phyloP scores from a whole-genome alignment of 2,797 vertebrate genomes.

The Pachyuromys duprasi region DNA sequence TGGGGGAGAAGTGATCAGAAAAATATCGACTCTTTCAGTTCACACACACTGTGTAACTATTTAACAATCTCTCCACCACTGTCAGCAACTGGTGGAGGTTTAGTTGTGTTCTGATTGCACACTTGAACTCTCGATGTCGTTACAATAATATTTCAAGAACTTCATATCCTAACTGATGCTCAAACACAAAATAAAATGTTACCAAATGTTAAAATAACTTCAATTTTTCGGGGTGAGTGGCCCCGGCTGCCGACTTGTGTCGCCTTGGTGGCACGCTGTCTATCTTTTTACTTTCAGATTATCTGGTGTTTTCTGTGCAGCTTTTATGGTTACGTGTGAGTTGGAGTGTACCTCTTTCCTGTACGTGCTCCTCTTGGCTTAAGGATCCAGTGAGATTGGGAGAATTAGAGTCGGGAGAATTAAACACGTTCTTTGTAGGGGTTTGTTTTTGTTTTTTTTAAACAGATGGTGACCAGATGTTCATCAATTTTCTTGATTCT shows the following conservation, averaged over 20 bases:
- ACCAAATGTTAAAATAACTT: conserved; percentile 3
- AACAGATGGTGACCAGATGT: neutral
- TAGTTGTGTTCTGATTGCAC: neutral
- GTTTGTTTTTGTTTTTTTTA: too few relatives aligned
- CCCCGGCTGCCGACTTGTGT: neutral
- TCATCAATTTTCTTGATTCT: conserved; percentile 24
- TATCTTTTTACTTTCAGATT: conserved; percentile 38
- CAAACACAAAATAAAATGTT: neutral
- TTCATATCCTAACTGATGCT: neutral
- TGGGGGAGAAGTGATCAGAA: neutral
- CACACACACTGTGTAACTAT: neutral
- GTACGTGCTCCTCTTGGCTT: neutral
- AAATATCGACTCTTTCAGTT: neutral
- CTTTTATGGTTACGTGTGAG: neutral
- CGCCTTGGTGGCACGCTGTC: neutral
- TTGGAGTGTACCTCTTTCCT: neutral
- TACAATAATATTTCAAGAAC: neutral
- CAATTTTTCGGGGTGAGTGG: neutral
- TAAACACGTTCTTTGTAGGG: neutral
- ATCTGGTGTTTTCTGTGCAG: neutral
- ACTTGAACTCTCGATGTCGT: neutral
- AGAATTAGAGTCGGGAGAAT: neutral
- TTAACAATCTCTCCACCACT: neutral
- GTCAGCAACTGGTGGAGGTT: neutral
- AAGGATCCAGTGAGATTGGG: neutral